Conservation (phyloP, 1,140 invertebrate genomes). For the Conus ventricosus region DNA sequence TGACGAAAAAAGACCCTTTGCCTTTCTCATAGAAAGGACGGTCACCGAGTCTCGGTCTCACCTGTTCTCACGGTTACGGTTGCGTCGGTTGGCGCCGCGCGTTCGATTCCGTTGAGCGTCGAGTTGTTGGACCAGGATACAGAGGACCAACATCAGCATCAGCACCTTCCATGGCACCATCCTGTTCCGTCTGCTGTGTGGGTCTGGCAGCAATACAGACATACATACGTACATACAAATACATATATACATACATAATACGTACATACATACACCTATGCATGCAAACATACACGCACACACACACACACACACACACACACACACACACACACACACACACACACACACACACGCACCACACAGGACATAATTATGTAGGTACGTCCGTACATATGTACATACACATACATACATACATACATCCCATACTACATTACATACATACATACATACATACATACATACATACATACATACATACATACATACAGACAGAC, state of each 20-base stretch:
- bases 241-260: background rate
- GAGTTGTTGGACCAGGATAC: background rate
- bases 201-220: background rate
- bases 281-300: too few species aligned
- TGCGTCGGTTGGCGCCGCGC: background rate
- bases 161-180: conserved; percentile 20
- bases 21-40: background rate
- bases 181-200: background rate
- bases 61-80: background rate
- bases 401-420: too few species aligned
- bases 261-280: too few species aligned
- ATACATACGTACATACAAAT: background rate
- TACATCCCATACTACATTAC: too few species aligned
- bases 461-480: too few species aligned
- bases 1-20: background rate
- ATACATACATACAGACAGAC: too few species aligned
- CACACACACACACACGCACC: background rate
- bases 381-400: too few species aligned
- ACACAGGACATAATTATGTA: too few species aligned
- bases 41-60: background rate
- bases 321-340: conserved; percentile 1
- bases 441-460: too few species aligned
- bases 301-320: background rate
- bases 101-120: background rate
- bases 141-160: background rate